phyloP scores from a whole-genome alignment of 2,113 vertebrate genomes.

The Atractosteus spatula region DNA sequence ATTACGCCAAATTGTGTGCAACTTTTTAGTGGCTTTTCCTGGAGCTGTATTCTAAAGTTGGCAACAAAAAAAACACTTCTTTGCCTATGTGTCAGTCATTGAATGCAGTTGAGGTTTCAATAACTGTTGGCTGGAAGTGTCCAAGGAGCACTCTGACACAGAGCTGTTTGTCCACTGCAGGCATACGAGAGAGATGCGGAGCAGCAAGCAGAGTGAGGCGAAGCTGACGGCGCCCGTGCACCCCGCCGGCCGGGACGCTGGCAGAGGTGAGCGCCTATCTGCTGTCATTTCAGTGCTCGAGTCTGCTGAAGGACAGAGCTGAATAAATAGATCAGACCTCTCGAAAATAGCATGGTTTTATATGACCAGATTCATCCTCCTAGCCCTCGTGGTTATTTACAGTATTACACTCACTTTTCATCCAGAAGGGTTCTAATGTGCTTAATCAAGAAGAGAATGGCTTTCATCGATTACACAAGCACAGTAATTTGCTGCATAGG shows the following conservation, averaged over 20 bases:
- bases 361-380: not conserved
- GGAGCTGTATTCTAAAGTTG: too few species aligned
- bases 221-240: conserved; percentile 63
- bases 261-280: conserved; percentile 66
- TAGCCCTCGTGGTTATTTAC: not conserved
- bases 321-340: not conserved
- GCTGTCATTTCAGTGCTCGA: not conserved
- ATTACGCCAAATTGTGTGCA: too few species aligned
- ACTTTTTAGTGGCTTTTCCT: not conserved
- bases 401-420: not conserved
- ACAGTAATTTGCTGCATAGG: too few species aligned
- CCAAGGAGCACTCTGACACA: too few species aligned
- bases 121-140: too few species aligned
- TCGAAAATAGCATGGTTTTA: not conserved
- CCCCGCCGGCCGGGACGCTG: conserved; percentile 59
- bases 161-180: conserved; percentile 44
- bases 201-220: conserved; percentile 67
- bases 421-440: not conserved
- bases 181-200: conserved; percentile 79
- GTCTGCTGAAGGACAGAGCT: not conserved
- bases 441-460: too few species aligned
- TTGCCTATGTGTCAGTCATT: too few species aligned
- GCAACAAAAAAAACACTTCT: too few species aligned
- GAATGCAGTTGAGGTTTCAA: too few species aligned
- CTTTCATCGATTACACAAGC: too few species aligned